A percentile compares a stretch with the other conserved stretches of the same genome.
Evolutionary conservation across 2,888 invertebrate genomes (phyloP).

Genomic region (Volucella inanis): DNA sequence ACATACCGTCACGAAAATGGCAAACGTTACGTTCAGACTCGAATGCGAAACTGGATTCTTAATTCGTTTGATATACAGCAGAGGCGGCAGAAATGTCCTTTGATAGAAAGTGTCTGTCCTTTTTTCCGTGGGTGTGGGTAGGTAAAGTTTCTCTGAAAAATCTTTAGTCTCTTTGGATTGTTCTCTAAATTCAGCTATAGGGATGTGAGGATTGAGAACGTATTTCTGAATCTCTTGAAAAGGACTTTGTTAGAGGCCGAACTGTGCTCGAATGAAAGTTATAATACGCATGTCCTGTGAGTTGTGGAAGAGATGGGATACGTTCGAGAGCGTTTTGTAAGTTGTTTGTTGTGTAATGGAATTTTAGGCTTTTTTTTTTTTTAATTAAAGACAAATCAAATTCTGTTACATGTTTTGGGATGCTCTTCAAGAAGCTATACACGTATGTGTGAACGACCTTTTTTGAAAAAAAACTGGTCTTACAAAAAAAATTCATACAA

Average conservation of each 20-base stretch:
- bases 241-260: background rate
- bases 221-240: constrained; percentile 35
- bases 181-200: constrained; percentile 67
- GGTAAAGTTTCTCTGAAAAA: constrained; percentile 24
- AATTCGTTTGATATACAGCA: constrained; percentile 66
- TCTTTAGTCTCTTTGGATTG: constrained; percentile 13
- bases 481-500: too few relatives aligned
- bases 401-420: constrained; percentile 47
- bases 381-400: constrained; percentile 6
- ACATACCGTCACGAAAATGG: constrained; percentile 78
- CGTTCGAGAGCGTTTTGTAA: constrained; percentile 1
- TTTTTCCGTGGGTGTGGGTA: constrained; percentile 19
- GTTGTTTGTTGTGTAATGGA: constrained; percentile 68
- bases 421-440: background rate
- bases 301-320: background rate
- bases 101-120: constrained; percentile 27
- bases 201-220: constrained; percentile 8
- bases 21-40: constrained; percentile 83
- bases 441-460: constrained; percentile 25
- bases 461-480: background rate
- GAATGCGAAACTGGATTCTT: constrained; percentile 83
- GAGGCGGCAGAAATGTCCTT: constrained; percentile 65
- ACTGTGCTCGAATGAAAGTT: constrained; percentile 16
- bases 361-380: constrained; percentile 27
- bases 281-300: constrained; percentile 60